These are phyloP conservation scores for Spermophilus dauricus DNA, from an alignment of 2,113 vertebrate genomes.

Conservation along the genomic window DNA sequence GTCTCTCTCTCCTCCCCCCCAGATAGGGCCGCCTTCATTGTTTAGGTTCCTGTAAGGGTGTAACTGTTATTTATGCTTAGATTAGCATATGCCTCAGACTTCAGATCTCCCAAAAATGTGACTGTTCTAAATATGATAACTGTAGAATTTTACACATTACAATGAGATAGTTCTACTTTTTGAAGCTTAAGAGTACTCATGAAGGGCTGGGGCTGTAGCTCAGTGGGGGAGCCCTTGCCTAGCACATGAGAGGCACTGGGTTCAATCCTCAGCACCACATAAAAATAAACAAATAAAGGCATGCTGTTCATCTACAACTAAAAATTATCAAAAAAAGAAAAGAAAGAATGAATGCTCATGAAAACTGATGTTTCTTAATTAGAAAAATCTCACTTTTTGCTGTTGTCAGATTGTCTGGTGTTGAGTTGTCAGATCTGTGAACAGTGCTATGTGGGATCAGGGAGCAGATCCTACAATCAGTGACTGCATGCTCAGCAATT, in stretches of 20 bases:
- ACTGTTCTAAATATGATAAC: background rate
- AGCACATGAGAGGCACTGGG: too few species aligned
- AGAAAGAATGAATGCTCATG: too few species aligned
- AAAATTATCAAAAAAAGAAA: too few species aligned
- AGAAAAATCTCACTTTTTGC: background rate
- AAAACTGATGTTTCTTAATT: background rate
- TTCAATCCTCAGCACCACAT: too few species aligned
- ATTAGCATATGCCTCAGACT: background rate
- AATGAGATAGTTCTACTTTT: background rate
- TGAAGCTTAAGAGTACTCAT: background rate
- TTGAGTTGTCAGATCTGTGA: background rate
- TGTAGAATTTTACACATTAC: background rate
- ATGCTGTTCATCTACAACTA: too few species aligned
- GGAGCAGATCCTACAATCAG: background rate
- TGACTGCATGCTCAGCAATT: fast-evolving
- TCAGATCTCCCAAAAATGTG: background rate
- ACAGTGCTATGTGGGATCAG: fast-evolving
- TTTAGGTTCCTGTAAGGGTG: background rate
- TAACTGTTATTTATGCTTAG: background rate
- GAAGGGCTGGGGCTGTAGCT: background rate
- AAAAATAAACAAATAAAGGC: too few species aligned
- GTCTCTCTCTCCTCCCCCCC: background rate
- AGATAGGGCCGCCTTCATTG: background rate
- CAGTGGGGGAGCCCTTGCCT: too few species aligned
- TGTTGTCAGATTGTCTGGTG: fast-evolving